Evolutionary conservation across 1,140 invertebrate species (phyloP).

Genomic region (Lysiphlebus fabarum): DNA sequence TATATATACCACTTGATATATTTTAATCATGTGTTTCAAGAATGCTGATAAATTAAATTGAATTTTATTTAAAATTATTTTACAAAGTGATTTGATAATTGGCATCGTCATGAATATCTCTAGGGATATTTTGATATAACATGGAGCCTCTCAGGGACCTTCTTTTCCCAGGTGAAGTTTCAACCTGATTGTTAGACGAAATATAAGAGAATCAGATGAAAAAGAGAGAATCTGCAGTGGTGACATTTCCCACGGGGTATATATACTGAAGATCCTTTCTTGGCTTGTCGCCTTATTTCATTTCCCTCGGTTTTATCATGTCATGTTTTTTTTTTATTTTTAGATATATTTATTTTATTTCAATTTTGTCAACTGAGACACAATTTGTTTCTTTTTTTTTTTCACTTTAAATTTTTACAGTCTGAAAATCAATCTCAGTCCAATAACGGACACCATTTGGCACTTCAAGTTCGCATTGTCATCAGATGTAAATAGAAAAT

Average conservation of each 20-base stretch:
- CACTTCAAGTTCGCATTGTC: conserved; percentile 35
- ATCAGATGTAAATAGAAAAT: conserved; percentile 22
- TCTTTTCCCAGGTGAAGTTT: conserved; percentile 8
- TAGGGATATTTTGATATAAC: conserved; percentile 8
- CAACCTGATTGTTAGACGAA: conserved; percentile 7
- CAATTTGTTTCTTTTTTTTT: not conserved
- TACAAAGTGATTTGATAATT: conserved; percentile 7
- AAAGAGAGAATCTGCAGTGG: not conserved
- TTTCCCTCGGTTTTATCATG: conserved; percentile 6
- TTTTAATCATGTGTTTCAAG: no score
- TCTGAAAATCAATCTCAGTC: conserved; percentile 35
- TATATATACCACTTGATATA: no score
- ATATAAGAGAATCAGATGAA: not conserved
- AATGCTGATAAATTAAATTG: not conserved
- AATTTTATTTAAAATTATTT: not conserved
- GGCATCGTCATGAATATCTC: conserved; percentile 5
- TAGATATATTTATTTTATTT: no score
- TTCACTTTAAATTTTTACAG: conserved; percentile 9
- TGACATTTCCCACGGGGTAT: conserved; percentile 12
- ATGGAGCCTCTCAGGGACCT: conserved; percentile 8
- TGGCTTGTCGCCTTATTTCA: conserved; percentile 13
- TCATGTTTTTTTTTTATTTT: not conserved
- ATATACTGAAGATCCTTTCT: conserved; percentile 4
- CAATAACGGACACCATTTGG: conserved; percentile 16
- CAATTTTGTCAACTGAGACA: no score